A percentile compares a stretch with the other conserved stretches of the same genome.
Evolutionary conservation across 2,113 vertebrate genomes (phyloP).

Genomic region (Equus przewalskii): DNA sequence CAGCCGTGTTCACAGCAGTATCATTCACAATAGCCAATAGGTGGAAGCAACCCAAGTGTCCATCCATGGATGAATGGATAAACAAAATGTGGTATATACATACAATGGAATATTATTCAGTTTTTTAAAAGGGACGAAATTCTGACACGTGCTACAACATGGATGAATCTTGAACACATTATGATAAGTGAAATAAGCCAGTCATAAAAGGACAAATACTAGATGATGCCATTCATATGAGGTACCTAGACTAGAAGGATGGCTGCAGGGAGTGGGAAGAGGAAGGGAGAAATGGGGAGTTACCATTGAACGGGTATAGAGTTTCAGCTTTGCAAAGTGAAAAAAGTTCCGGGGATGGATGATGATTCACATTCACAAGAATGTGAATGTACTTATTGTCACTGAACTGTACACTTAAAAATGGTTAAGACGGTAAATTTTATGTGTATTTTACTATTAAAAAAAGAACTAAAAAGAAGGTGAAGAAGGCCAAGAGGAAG

Average conservation of each 20-base stretch:
- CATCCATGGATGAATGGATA: neutral
- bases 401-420: neutral
- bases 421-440: neutral
- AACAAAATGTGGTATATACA: neutral
- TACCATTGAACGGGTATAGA: neutral
- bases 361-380: neutral
- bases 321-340: neutral
- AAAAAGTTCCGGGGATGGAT: neutral
- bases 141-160: neutral
- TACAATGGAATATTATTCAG: neutral
- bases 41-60: neutral
- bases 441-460: neutral
- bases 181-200: neutral
- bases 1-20: neutral
- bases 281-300: neutral
- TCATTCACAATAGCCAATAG: neutral
- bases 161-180: neutral
- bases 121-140: neutral
- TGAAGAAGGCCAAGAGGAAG: neutral
- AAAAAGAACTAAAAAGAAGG: neutral
- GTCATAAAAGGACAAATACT: neutral
- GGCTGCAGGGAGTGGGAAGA: neutral
- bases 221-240: neutral
- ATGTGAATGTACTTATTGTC: neutral
- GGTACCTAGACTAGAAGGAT: neutral